Base-by-base conservation (phyloP, 2,113 vertebrate species). In the Aegithalos caudatus region DNA sequence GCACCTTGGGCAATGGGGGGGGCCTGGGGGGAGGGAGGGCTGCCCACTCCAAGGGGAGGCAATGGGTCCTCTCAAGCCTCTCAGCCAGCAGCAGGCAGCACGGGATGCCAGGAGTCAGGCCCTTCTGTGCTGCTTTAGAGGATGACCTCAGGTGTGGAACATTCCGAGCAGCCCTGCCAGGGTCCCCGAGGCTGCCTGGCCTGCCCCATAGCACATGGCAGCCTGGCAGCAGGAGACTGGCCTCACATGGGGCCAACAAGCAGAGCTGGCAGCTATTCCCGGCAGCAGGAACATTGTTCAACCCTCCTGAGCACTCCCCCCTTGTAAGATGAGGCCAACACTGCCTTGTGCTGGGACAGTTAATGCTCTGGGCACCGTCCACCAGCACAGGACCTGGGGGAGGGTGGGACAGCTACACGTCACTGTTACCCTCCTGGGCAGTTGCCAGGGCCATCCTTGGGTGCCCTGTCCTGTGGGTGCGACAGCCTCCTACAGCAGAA, bases 61-160 rank as follows among this genome's bases (percentile, higher is more conserved):
- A 11, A 37, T 13, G n/a, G 11, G 5, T 5, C 7, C 66, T 60
- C 50, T n/a, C 12, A 51, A 60, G n/a, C 10, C n/a, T 69, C 79
- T 69, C 35, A 37, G 61, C 48, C 50, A 67, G 71, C 48, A 72
- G 65, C 72, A 86, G 22, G 27, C 28, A 81, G 76, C 89, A 66
- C 1, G 2, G 28, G 42, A 84, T 50, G 35, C 57, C 14, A 7
- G 76, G 31, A 86, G 54, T 42, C 19, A 9, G 0, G 54, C 45
- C 18, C 22, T 23, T 53, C 78, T 3, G 15, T 3, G 5, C 85
- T 8, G 3, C 79, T 97, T 96, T 95, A 81, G 81, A 88, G 76
- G 56, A 97, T 97, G 95, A 96, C 22, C 87, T 96, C 96, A 97
- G 90, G 91, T 92, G 50, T 3, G 3, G 90, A 92, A 56, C 38